These are phyloP conservation scores for Oxytorus armatus DNA, from an alignment of 2,888 invertebrate genomes.

Conservation along the genomic window DNA sequence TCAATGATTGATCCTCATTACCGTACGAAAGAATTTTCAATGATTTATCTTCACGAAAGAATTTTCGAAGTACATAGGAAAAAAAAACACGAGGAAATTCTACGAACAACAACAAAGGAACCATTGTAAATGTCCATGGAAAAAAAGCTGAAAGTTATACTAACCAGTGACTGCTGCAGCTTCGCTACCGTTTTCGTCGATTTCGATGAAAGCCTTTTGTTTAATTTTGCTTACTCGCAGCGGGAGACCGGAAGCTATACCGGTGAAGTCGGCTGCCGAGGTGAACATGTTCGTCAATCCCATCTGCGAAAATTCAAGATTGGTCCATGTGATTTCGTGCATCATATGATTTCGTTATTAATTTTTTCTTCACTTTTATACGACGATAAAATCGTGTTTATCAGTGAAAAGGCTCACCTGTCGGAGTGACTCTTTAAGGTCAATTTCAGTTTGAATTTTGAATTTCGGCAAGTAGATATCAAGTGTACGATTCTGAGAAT, in stretches of 20 bases:
- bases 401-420: no score
- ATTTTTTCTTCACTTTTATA: no score
- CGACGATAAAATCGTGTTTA: no score
- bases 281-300: slow-evolving; percentile 89
- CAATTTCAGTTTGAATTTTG: slow-evolving; percentile 19
- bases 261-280: slow-evolving; percentile 88
- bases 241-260: slow-evolving; percentile 85
- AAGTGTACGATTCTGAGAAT: background rate
- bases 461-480: background rate
- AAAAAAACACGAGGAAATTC: background rate
- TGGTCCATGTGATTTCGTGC: no score
- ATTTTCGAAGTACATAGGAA: no score
- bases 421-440: slow-evolving; percentile 14
- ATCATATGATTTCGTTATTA: no score
- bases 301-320: slow-evolving; percentile 86
- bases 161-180: slow-evolving; percentile 92
- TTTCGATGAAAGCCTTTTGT: slow-evolving; percentile 93
- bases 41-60: no score
- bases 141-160: background rate
- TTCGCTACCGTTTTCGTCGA: slow-evolving; percentile 93
- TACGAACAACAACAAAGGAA: background rate
- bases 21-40: no score
- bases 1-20: no score
- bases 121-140: background rate
- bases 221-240: slow-evolving; percentile 89